Conservation (phyloP, 2,113 vertebrate species). For the Urocitellus parryii region DNA sequence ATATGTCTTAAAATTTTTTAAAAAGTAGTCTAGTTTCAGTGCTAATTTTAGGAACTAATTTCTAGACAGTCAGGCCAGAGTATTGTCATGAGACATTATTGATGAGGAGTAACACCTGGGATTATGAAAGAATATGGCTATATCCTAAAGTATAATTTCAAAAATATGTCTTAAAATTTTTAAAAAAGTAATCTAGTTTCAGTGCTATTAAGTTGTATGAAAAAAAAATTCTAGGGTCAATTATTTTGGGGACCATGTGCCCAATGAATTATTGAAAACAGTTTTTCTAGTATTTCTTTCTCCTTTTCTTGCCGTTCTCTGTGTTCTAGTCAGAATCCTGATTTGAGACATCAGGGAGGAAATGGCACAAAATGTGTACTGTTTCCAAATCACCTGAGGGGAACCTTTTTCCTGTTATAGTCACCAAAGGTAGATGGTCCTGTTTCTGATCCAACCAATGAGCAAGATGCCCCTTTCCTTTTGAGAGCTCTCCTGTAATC, state of each 20-base stretch:
- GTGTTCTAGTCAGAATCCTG: neutral
- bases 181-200: neutral
- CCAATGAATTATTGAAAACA: neutral
- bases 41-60: too few relatives aligned
- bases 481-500: rapidly evolving
- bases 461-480: neutral
- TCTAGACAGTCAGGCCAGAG: rapidly evolving
- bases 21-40: neutral
- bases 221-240: neutral
- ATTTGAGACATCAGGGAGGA: neutral
- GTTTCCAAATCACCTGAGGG: neutral
- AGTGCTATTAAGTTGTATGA: neutral
- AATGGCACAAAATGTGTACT: neutral
- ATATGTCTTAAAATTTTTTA: neutral
- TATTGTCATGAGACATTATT: neutral
- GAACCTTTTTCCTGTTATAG: neutral
- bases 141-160: neutral
- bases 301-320: neutral
- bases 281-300: neutral
- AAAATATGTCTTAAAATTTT: neutral
- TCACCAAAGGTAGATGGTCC: neutral
- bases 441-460: neutral
- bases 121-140: neutral
- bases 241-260: neutral
- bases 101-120: neutral